A percentile compares a stretch with the other conserved stretches of the same genome.
These are phyloP conservation scores for Apostichopus leukothele DNA, from an alignment of 53 echinoderm and acorn worm species.

Conservation along the genomic window DNA sequence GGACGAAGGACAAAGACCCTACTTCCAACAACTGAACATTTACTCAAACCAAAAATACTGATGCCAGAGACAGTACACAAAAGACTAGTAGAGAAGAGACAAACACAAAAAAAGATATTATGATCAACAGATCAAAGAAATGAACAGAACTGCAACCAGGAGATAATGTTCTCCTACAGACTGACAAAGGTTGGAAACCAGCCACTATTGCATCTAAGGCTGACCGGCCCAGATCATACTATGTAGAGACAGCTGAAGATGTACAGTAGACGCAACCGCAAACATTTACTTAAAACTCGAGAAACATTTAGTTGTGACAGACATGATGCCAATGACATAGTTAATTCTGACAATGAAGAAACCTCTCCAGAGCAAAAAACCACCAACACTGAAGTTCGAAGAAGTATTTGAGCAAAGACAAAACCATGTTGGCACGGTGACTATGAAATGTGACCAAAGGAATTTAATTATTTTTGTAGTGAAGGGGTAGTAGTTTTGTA, in stretches of 20 bases:
- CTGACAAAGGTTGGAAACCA: not conserved
- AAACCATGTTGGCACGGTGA: no score
- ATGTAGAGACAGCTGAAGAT: not conserved
- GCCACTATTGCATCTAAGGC: not conserved
- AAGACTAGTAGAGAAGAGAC: not conserved
- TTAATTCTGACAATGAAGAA: no score
- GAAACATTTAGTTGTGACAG: not conserved
- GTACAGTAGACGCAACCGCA: not conserved
- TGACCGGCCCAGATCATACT: not conserved
- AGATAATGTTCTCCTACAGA: not conserved
- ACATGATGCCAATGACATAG: no score
- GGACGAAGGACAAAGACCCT: slow-evolving; percentile 47
- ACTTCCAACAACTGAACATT: slow-evolving; percentile 26
- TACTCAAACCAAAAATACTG: slow-evolving; percentile 27
- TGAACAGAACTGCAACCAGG: not conserved
- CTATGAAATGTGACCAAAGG: no score
- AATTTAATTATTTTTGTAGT: no score
- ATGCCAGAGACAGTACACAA: not conserved
- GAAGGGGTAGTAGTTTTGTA: no score
- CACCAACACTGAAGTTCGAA: no score
- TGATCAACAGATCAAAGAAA: slow-evolving; percentile 1
- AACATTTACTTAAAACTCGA: not conserved
- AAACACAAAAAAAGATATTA: slow-evolving; percentile 17
- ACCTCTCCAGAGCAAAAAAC: no score
- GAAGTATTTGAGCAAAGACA: no score